Conservation (phyloP, 2,113 vertebrate genomes). For the Nerophis lumbriciformis region DNA sequence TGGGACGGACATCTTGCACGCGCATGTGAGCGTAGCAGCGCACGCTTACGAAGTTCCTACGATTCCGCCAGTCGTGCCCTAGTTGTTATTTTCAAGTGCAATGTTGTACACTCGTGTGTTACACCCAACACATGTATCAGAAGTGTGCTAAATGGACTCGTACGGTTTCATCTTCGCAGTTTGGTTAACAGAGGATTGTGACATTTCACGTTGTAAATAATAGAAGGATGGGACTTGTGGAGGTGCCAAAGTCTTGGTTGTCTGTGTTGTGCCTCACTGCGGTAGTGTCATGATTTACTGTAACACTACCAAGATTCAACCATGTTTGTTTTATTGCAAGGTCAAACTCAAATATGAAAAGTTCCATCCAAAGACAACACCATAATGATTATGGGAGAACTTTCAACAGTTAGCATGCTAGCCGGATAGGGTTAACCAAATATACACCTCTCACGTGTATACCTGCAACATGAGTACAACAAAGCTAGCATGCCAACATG, state of each 20-base stretch:
- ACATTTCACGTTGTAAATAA: constrained; percentile 1
- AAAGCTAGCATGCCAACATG: too few species aligned
- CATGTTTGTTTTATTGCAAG: too few species aligned
- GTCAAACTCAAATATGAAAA: too few species aligned
- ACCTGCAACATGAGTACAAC: too few species aligned
- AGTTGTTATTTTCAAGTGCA: constrained; percentile 1
- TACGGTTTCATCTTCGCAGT: neutral
- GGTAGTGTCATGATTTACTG: neutral
- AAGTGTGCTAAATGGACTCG: neutral
- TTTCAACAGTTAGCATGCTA: too few species aligned
- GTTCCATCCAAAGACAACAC: too few species aligned
- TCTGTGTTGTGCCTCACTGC: neutral
- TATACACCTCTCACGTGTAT: too few species aligned
- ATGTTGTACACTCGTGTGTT: neutral
- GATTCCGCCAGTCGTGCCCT: constrained; percentile 13
- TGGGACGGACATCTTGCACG: constrained; percentile 50
- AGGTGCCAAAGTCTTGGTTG: neutral
- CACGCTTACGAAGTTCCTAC: constrained; percentile 15
- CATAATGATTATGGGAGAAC: too few species aligned
- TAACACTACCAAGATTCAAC: too few species aligned
- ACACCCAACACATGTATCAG: neutral
- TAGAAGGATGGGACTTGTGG: neutral
- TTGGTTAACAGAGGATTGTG: neutral
- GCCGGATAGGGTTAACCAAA: too few species aligned
- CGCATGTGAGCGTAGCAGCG: constrained; percentile 28